phyloP scores from a whole-genome alignment of 2,113 vertebrate species.

The Marcusenius ussheri region DNA sequence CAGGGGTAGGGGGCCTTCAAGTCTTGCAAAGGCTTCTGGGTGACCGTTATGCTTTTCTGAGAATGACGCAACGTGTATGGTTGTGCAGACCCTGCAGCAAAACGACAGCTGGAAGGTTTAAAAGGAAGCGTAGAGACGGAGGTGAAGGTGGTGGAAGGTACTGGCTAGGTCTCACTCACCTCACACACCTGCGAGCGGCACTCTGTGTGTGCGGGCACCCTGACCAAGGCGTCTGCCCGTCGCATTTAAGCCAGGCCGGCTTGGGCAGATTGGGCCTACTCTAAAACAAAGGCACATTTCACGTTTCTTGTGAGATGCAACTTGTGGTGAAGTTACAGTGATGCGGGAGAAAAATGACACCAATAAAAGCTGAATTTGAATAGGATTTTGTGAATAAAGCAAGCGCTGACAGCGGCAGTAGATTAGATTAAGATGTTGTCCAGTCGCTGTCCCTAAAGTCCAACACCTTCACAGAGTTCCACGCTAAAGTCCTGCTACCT shows the following conservation, averaged over 20 bases:
- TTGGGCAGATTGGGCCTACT: background rate
- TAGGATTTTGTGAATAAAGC: background rate
- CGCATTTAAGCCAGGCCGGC: background rate
- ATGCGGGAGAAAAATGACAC: conserved; percentile 7
- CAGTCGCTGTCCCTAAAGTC: background rate
- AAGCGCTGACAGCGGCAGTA: background rate
- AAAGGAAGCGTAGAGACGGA: background rate
- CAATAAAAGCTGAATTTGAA: conserved; percentile 10
- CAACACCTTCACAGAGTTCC: background rate
- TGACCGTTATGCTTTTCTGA: conserved; percentile 27
- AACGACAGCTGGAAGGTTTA: background rate
- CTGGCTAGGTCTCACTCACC: background rate
- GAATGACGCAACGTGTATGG: background rate
- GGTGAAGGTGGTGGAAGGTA: background rate
- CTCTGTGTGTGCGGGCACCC: background rate
- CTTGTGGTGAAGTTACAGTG: background rate
- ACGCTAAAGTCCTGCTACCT: conserved; percentile 5
- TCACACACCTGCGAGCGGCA: background rate
- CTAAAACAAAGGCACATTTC: background rate
- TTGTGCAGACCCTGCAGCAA: background rate
- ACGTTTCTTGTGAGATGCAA: background rate
- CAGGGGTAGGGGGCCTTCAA: background rate
- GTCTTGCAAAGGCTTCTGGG: background rate
- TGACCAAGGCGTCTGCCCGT: background rate
- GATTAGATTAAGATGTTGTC: conserved; percentile 17